phyloP scores from a whole-genome alignment of 2,888 invertebrate genomes.

The Xestia ashworthii region DNA sequence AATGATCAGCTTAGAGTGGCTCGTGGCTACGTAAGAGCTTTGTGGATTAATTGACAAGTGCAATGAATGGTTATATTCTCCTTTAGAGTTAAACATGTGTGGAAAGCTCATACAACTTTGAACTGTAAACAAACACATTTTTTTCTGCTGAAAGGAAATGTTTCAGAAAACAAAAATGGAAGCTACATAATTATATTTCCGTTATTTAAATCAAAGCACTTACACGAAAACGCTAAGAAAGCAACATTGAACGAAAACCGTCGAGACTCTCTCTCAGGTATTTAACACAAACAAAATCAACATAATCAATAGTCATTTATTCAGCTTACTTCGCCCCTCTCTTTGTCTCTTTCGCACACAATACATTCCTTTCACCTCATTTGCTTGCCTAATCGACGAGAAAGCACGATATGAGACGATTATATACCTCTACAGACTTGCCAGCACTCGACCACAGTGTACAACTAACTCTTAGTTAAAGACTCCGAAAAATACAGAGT shows the following conservation, averaged over 20 bases:
- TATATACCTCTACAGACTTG: slow-evolving; percentile 68
- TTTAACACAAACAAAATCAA: slow-evolving; percentile 65
- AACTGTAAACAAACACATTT: not conserved
- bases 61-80: slow-evolving; percentile 11
- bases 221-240: slow-evolving; percentile 22
- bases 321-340: slow-evolving; percentile 68
- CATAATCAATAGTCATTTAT: slow-evolving; percentile 71
- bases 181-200: slow-evolving; percentile 10
- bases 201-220: slow-evolving; percentile 26
- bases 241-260: slow-evolving; percentile 23
- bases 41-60: not conserved
- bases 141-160: not conserved
- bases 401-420: slow-evolving; percentile 83
- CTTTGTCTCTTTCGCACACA: slow-evolving; percentile 77
- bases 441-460: slow-evolving; percentile 60
- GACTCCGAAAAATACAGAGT: slow-evolving; percentile 16
- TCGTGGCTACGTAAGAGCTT: slow-evolving; percentile 6
- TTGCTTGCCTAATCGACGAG: slow-evolving; percentile 82
- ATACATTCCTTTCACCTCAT: slow-evolving; percentile 80
- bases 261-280: slow-evolving; percentile 50
- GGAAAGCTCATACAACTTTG: not conserved
- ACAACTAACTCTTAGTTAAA: slow-evolving; percentile 10
- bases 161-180: not conserved
- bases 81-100: not conserved
- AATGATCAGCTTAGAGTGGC: slow-evolving; percentile 12